Percentiles rank a stretch among this genome's conserved stretches.
Evolutionary conservation across 2,797 vertebrate genomes (phyloP).

Genomic region (Lates japonicus): DNA sequence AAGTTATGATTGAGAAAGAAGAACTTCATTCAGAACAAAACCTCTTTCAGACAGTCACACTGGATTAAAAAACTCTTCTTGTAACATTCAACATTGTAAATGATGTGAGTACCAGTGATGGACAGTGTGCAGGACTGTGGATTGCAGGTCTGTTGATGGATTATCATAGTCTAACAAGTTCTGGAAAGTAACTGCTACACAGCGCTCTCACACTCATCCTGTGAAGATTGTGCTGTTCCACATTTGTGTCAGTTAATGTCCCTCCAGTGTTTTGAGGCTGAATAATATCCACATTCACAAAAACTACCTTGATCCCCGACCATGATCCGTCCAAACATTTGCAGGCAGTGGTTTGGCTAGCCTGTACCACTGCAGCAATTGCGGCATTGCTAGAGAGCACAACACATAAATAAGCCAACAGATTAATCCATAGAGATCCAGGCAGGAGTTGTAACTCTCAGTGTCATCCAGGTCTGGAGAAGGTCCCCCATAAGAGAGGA

Average conservation of each 20-base stretch:
- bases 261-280: background rate
- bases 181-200: background rate
- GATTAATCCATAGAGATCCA: conserved; percentile 7
- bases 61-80: too few relatives aligned
- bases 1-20: too few relatives aligned
- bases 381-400: background rate
- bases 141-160: background rate
- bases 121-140: too few relatives aligned
- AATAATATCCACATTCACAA: background rate
- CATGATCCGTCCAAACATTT: background rate
- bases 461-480: background rate
- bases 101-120: too few relatives aligned
- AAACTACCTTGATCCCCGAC: background rate
- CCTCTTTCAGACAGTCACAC: too few relatives aligned
- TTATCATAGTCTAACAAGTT: background rate
- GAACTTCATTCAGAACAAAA: too few relatives aligned
- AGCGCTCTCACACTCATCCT: background rate
- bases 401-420: background rate
- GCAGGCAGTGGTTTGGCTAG: background rate
- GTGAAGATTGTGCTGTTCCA: background rate
- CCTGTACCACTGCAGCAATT: background rate
- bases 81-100: too few relatives aligned
- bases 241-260: background rate
- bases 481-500: background rate
- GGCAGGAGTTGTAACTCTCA: background rate